A percentile compares a stretch with the other conserved stretches of the same genome.
phyloP scores from a whole-genome alignment of 1,140 invertebrate genomes.

The Lysiphlebus fabarum region DNA sequence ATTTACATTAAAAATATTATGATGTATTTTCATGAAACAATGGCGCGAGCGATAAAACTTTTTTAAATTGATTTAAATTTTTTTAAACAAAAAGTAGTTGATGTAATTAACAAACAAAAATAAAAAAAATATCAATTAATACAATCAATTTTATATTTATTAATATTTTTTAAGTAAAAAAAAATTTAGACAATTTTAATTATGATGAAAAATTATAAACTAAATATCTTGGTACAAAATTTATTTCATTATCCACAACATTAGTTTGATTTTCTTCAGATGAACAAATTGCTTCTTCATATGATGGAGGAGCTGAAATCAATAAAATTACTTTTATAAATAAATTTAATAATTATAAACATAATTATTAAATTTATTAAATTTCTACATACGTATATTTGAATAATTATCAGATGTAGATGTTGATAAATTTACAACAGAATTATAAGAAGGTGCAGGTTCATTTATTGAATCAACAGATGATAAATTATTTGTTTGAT shows the following conservation, averaged over 20 bases:
- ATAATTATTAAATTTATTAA: too few species aligned
- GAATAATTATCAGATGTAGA: constrained; percentile 28
- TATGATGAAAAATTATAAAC: constrained; percentile 51
- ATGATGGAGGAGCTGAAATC: constrained; percentile 54
- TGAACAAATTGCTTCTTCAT: constrained; percentile 52
- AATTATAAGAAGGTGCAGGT: constrained; percentile 22
- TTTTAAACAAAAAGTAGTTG: too few species aligned
- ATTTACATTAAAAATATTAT: too few species aligned
- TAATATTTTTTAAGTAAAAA: too few species aligned
- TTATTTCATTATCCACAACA: constrained; percentile 46
- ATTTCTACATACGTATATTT: constrained; percentile 41
- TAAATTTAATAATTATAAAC: constrained; percentile 14
- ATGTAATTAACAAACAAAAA: too few species aligned
- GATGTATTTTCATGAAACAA: too few species aligned
- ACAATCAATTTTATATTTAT: too few species aligned
- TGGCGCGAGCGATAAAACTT: too few species aligned
- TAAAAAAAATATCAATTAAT: too few species aligned
- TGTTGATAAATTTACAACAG: constrained; percentile 30
- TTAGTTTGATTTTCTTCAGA: constrained; percentile 52
- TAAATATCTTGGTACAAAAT: constrained; percentile 57
- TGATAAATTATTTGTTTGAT: constrained; percentile 41
- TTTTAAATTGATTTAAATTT: too few species aligned
- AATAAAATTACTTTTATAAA: constrained; percentile 25
- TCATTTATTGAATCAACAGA: constrained; percentile 20
- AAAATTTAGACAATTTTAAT: too few species aligned